Evolutionary conservation across 2,113 vertebrate genomes (phyloP), one percentile per base, ranked within the genome.

Genomic region (Excalfactoria chinensis): DNA sequence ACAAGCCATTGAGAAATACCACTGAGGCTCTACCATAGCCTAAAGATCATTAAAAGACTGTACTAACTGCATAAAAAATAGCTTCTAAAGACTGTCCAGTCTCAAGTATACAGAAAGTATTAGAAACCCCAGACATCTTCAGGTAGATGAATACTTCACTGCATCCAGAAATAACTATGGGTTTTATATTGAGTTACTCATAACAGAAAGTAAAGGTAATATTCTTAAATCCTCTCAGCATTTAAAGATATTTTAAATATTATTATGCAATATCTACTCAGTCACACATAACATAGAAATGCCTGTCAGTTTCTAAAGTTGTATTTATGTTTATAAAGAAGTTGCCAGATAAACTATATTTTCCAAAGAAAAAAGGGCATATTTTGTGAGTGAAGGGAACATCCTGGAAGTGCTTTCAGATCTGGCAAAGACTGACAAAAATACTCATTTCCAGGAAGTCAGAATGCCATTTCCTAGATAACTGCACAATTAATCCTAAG

Each of bases 321-420:
- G 9, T 91, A 86, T 94, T 90, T 90, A 77, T 55, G 66, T 87
- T 92, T 89, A 67, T 90, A 73, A 92, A 87, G 55, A 89, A 34
- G 58, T 93, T 86, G 62, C 37, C 53, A 93, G 88, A 83, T 58
- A 81, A 91, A 82, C 25, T 37, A 75, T 37, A 62, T 60, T 93
- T 81, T 91, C 84, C 91, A 88, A 84, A 91, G 49, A 16, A 73
- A 82, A 86, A 94, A 82, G 62, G 1, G 30, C 49, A 67, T 41
- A 46, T 48, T 84, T 55, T 81, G 34, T 37, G 44, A 84, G 49
- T 46, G 56, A 93, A 90, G 26, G 8, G 56, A 84, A 93, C 95
- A 82, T 76, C 90, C 49, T 17, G 59, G 34, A 92, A 58, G 64
- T 48, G 59, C 34, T 93, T 81, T 32, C 67, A 40, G 44, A 72